Base-by-base conservation (phyloP, 1,140 invertebrate genomes). In the Galendromus occidentalis region DNA sequence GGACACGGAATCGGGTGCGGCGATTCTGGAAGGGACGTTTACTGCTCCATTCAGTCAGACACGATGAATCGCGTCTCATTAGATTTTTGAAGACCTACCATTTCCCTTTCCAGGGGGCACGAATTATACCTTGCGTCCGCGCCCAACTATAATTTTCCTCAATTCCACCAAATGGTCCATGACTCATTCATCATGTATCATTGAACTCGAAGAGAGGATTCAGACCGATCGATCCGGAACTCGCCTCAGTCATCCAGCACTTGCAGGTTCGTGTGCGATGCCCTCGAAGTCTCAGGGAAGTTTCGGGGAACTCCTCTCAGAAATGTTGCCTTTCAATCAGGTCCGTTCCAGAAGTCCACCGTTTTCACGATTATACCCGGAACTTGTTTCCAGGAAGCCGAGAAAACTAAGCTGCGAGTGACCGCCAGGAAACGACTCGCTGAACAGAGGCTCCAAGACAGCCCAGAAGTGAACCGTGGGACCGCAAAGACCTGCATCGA, bases 151-250 rank as follows among this genome's bases (percentile, higher is more conserved):
- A 73, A 76, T 64, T 75, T 76, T 68, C 67, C 69, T 7, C 63
- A 73, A 64, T 77, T 75, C 59, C 69, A 72, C 65, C 71, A 75
- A 66, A 66, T 77, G 12, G 76, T 77, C 0, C 68, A 74, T 76
- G 7, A 76, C 76, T 33, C 68, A 75, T 28, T 76, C 76, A n/a
- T 44, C 70, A 42, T 72, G 71, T 25, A 72, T 75, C 7, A 70
- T 76, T 14, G 28, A 6, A 1, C 72, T 76, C 33, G 70, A 73
- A 47, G 66, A 68, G 14, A 66, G 68, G 47, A 65, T n/a, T 77
- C 20, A 47, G 66, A 44, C 65, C 69, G 7, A 68, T 70, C 14
- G 42, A 70, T n/a, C 25, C 59, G 25, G 25, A 65, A 17, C 44
- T 77, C 20, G 70, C 73, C 20, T 64, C 69, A n/a, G 65, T 71